Evolutionary conservation across 2,888 invertebrate genomes (phyloP).

Genomic region (Philhelius pedissequus): DNA sequence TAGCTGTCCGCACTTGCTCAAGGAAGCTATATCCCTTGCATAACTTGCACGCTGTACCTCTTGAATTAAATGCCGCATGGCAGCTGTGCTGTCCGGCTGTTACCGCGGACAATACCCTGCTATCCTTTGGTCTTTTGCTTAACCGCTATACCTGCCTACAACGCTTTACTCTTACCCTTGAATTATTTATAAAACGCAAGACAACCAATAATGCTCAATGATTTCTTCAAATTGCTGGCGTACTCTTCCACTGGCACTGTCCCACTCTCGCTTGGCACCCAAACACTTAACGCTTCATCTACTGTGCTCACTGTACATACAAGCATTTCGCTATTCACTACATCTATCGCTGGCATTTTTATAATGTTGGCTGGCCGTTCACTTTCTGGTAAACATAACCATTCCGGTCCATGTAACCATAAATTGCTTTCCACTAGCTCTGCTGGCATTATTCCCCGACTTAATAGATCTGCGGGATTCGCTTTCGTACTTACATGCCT

Average conservation of each 20-base stretch:
- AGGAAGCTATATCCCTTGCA: background rate
- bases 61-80: background rate
- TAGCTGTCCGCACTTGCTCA: background rate
- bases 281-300: background rate
- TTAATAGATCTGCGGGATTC: slow-evolving; percentile 31
- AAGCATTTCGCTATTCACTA: too few species aligned
- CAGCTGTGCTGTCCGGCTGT: background rate
- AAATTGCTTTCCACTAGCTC: slow-evolving; percentile 2
- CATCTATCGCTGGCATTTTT: too few species aligned
- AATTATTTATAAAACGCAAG: background rate
- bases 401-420: slow-evolving; percentile 17
- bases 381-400: background rate
- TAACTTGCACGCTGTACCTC: background rate
- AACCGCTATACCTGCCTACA: background rate
- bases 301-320: background rate
- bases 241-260: background rate
- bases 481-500: too few species aligned
- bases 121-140: background rate
- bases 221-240: background rate
- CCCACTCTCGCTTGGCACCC: background rate
- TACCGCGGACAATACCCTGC: background rate
- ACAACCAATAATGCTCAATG: background rate
- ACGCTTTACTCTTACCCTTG: background rate
- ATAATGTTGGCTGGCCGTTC: background rate
- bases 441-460: slow-evolving; percentile 2